A percentile compares a stretch with the other conserved stretches of the same genome.
Conservation (phyloP, 2,888 invertebrate species). For the Melikaiella ostensackeni region DNA sequence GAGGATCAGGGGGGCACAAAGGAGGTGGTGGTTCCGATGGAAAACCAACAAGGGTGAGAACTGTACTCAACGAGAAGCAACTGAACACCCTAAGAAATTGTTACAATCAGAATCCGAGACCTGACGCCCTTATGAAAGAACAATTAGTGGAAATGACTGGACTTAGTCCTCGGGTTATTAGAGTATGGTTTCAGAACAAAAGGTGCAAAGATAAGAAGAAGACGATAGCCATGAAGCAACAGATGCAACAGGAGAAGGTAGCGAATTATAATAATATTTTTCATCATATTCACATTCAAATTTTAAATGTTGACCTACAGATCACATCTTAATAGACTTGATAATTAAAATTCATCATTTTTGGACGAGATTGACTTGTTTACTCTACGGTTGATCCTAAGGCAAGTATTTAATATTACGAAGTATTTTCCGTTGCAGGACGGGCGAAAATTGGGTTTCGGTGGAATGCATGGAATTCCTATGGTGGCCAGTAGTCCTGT, state of each 20-base stretch:
- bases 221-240: constrained; percentile 97
- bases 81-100: constrained; percentile 97
- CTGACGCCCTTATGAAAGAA: constrained; percentile 99
- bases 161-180: constrained; percentile 96
- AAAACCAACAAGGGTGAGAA: constrained; percentile 98
- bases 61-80: constrained; percentile 99
- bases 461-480: constrained; percentile 97
- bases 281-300: neutral
- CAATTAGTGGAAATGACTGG: constrained; percentile 99
- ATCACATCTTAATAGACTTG: neutral
- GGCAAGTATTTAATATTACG: constrained; percentile 73
- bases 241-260: constrained; percentile 99
- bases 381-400: neutral
- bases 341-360: neutral
- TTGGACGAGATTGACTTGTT: constrained; percentile 42
- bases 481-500: constrained; percentile 98
- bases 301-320: no score
- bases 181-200: constrained; percentile 99
- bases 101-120: constrained; percentile 98
- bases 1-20: constrained; percentile 79
- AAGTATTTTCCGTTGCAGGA: constrained; percentile 85
- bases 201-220: constrained; percentile 98
- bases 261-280: constrained; percentile 18
- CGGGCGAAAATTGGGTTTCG: constrained; percentile 95
- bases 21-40: constrained; percentile 85